A percentile compares a stretch with the other conserved stretches of the same genome.
Conservation (phyloP, 2,888 invertebrate species). For the Chrysomela aeneicollis region DNA sequence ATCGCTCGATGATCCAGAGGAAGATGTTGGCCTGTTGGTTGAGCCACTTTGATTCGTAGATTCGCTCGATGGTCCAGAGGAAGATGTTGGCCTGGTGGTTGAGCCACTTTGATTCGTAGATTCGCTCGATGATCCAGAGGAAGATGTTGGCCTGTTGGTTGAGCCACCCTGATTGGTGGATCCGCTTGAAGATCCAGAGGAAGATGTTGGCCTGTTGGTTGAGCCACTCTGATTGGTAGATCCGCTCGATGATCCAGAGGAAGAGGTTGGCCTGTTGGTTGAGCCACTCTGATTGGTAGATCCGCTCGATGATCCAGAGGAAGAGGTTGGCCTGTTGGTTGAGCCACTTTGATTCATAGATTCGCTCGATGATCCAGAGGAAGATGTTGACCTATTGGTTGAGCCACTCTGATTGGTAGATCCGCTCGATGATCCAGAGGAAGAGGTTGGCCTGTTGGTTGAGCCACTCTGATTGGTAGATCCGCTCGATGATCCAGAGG, state of each 20-base stretch:
- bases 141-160: not conserved
- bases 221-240: no score
- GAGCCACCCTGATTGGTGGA: not conserved
- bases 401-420: not conserved
- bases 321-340: not conserved
- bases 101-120: no score
- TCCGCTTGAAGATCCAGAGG: not conserved
- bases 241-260: no score
- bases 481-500: not conserved
- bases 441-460: not conserved
- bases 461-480: not conserved
- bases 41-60: no score
- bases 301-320: no score
- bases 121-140: no score
- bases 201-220: no score
- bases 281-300: no score
- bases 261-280: no score
- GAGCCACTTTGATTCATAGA: not conserved
- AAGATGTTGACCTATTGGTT: not conserved
- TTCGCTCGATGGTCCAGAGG: no score
- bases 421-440: not conserved
- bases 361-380: not conserved
- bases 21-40: not conserved
- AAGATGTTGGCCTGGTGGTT: not conserved
- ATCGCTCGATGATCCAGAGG: no score